A percentile compares a stretch with the other conserved stretches of the same genome.
phyloP scores from a whole-genome alignment of 2,113 vertebrate species.

The Vidua macroura region DNA sequence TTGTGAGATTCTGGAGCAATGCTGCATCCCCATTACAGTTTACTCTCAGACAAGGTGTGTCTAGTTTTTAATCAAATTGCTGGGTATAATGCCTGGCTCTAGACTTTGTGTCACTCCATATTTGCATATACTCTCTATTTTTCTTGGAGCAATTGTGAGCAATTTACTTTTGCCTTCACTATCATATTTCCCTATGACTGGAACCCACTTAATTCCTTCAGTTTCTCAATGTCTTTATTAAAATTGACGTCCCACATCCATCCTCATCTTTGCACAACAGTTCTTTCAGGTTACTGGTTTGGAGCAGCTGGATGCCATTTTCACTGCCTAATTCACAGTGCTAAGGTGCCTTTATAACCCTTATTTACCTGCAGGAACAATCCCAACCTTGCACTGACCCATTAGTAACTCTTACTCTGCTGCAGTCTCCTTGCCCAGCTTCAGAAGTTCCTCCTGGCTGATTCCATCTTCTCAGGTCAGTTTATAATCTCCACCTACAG shows the following conservation, averaged over 20 bases:
- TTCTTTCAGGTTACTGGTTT: neutral
- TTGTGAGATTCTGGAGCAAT: neutral
- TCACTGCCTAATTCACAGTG: neutral
- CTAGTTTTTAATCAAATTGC: neutral
- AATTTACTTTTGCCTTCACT: conserved; percentile 1
- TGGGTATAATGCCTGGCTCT: neutral
- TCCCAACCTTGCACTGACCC: neutral
- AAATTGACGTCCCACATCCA: neutral
- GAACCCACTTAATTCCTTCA: neutral
- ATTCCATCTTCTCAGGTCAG: neutral
- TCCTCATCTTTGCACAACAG: neutral
- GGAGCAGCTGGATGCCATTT: neutral
- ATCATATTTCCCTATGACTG: neutral
- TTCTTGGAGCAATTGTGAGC: neutral
- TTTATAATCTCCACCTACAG: neutral
- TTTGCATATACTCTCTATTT: neutral
- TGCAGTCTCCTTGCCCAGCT: neutral
- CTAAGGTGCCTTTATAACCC: neutral
- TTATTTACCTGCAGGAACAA: neutral
- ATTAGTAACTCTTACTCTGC: neutral
- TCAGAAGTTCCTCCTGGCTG: neutral
- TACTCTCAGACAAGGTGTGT: neutral
- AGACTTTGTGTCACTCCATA: neutral
- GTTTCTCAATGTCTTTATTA: neutral
- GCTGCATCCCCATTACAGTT: neutral